Percentiles rank a stretch among this genome's conserved stretches.
These are phyloP conservation scores for Henricia sp. DNA, from an alignment of 53 echinoderm and acorn worm species.

Conservation along the genomic window DNA sequence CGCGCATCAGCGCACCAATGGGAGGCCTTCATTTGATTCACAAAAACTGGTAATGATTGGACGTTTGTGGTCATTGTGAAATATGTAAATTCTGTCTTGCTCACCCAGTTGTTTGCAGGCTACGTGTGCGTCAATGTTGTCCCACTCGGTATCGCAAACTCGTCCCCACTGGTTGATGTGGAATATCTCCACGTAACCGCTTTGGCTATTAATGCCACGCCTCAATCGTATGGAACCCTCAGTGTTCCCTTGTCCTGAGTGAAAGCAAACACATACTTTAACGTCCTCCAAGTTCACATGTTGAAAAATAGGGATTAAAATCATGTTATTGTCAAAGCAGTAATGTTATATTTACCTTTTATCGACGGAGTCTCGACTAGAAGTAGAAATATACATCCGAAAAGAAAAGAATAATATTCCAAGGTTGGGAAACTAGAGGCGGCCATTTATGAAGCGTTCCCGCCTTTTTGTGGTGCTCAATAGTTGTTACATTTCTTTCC, in stretches of 20 bases:
- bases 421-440: no score
- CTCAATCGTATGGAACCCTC: constrained; percentile 69
- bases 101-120: constrained; percentile 71
- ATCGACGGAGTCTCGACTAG: neutral
- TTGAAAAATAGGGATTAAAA: constrained; percentile 6
- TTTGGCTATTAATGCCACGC: constrained; percentile 47
- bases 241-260: constrained; percentile 26
- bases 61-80: no score
- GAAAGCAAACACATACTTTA: neutral
- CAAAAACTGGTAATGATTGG: no score
- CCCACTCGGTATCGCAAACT: constrained; percentile 70
- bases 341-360: neutral
- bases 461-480: no score
- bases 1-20: no score
- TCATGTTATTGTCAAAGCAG: neutral
- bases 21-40: no score
- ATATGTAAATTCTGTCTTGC: no score
- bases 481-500: no score
- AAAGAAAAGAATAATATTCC: neutral
- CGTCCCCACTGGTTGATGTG: constrained; percentile 63
- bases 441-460: no score
- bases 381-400: neutral
- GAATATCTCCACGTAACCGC: constrained; percentile 72
- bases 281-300: neutral
- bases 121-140: constrained; percentile 46